Evolutionary conservation across 2,888 invertebrate species (phyloP), one percentile per base, ranked within the genome.

Genomic region (Callyntrura guangdongensis): DNA sequence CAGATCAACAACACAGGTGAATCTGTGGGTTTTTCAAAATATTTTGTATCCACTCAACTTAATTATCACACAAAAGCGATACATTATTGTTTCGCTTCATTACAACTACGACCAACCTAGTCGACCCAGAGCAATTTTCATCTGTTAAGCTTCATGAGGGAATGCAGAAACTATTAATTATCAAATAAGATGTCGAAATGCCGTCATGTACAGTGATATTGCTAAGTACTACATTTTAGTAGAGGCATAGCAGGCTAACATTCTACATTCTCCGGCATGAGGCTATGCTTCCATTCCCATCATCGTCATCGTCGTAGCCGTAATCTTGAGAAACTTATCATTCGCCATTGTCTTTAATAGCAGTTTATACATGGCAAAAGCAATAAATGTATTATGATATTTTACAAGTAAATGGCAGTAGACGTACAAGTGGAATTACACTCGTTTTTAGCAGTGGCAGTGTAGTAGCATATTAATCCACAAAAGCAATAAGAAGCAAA

Each of bases 101-200:
- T 81, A 87, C 56, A 22, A 69, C 81, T 79, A 82, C 61, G 72
- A 25, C 88, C 69, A 89, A 89, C 83, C 83, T 53, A 27, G 74
- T 83, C 89, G 89, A 89, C 90, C 90, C 36, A 85, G 45, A 90
- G 85, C 90, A 86, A 79, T 85, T 90, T 90, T 86, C 69, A 85
- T 85, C 85, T 90, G 79, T 47, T 81, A 36, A 89, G 36, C 77
- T 89, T 89, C 89, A 84, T 84, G 89, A 74, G 77, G 89, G 84
- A 89, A 89, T 89, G 89, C 79, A 27, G 72, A 59, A 27, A 88
- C 22, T 61, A 82, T 77, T 89, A 49, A 74, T 89, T 89, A 74
- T 53, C 83, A 77, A 84, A 88, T 88, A 64, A 77, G 77, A 84
- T 84, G 89, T 89, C 84, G 69, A 86, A 85, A 90, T 85, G 36